Evolutionary conservation across 2,797 vertebrate species (phyloP).

Genomic region (Aeoliscus strigatus): DNA sequence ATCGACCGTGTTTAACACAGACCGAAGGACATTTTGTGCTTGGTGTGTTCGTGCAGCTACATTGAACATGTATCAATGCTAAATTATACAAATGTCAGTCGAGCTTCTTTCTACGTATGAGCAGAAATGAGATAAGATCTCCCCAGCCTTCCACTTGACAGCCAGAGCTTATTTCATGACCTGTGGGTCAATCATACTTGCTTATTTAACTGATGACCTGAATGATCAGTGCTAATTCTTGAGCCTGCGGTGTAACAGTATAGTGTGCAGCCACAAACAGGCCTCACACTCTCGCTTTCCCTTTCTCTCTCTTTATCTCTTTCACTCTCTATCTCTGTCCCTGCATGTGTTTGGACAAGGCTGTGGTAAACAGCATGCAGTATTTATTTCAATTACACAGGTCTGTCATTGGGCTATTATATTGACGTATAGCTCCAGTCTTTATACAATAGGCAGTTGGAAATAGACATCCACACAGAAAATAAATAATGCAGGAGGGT

Average conservation of each 20-base stretch:
- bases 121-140: slow-evolving; percentile 19
- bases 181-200: slow-evolving; percentile 9
- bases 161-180: slow-evolving; percentile 13
- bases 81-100: slow-evolving; percentile 4
- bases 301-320: slow-evolving; percentile 23
- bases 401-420: slow-evolving; percentile 46
- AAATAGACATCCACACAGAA: slow-evolving; percentile 14
- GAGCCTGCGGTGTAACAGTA: too few species aligned
- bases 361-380: slow-evolving; percentile 24
- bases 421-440: slow-evolving; percentile 26
- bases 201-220: slow-evolving; percentile 32
- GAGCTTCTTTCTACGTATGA: slow-evolving; percentile 10
- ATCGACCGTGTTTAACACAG: too few species aligned
- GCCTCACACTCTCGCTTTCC: too few species aligned
- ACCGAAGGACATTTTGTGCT: too few species aligned
- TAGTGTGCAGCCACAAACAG: too few species aligned
- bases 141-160: slow-evolving; percentile 21
- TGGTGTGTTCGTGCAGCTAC: too few species aligned
- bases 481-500: slow-evolving; percentile 62
- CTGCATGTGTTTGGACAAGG: slow-evolving; percentile 10
- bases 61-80: slow-evolving; percentile 25
- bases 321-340: slow-evolving; percentile 6
- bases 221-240: slow-evolving; percentile 50
- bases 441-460: slow-evolving; percentile 12
- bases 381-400: slow-evolving; percentile 55